These are phyloP conservation scores for Steatocranus sp. DNA, from an alignment of 2,797 vertebrate species.

Conservation along the genomic window DNA sequence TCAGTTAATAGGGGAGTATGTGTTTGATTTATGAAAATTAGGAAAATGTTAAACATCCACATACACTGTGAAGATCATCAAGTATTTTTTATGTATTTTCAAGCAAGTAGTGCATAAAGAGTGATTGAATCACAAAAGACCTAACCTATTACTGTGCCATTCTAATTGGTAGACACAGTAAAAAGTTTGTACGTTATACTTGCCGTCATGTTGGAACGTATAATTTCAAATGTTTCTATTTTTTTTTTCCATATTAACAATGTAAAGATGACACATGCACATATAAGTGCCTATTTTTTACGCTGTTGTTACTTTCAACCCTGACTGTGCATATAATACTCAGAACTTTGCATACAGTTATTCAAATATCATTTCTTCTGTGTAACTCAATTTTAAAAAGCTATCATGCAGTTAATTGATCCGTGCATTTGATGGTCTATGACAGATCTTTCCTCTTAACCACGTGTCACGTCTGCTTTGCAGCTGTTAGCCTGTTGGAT, in stretches of 20 bases:
- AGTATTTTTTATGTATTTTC: not conserved
- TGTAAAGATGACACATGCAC: not conserved
- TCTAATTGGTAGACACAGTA: not conserved
- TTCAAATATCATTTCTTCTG: not conserved
- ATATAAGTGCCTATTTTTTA: not conserved
- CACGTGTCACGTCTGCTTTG: not conserved
- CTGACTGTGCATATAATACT: not conserved
- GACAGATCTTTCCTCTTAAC: not conserved
- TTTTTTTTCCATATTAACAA: not conserved
- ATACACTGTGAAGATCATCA: not conserved
- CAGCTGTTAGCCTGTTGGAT: not conserved
- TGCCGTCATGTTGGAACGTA: not conserved
- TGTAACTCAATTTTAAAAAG: not conserved
- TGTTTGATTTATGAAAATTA: not conserved
- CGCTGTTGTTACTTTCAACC: not conserved
- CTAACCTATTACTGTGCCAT: rapidly evolving
- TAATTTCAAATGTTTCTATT: not conserved
- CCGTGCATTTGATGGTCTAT: not conserved
- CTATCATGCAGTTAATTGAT: not conserved
- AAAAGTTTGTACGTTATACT: not conserved
- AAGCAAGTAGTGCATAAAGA: not conserved
- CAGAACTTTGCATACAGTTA: not conserved
- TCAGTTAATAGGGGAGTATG: not conserved
- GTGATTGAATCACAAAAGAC: not conserved
- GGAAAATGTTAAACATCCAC: not conserved